Evolutionary conservation across 2,888 invertebrate genomes (phyloP), one percentile per base, ranked within the genome.

Genomic region (Rhogogaster chlorosoma): DNA sequence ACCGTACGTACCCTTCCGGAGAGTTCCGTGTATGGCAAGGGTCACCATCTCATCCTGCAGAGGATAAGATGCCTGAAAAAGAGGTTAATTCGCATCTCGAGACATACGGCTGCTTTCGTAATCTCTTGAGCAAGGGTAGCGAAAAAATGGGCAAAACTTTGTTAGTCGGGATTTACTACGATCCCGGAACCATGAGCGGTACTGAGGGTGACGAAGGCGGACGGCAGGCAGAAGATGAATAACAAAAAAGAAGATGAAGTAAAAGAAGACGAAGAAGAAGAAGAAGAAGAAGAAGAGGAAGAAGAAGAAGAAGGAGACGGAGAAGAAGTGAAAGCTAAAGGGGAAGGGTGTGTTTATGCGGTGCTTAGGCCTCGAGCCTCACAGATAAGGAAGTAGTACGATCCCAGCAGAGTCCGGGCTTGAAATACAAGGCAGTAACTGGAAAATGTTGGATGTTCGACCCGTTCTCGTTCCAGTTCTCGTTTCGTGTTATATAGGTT

Each of bases 331-430:
- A 61, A 42, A 36, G 15, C 32, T 32, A 7, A 67, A 70, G 42
- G 77, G 75, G 45, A 42, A 84, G 75, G 77, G 77, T 75, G 77
- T 73, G 73, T 84, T 84, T 84, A 84, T 84, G 53, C 84, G 84
- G 84, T 84, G 77, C 84, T 84, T 84, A 84, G 84, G 61, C 84
- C 77, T 61, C 77, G 36, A 84, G 84, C 77, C 84, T 61, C 29
- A 77, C 61, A 84, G 84, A 84, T 84, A 84, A 84, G 84, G 75
- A 78, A 84, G 77, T 78, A 61, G 64, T 36, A 32, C 36, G 12
- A 78, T 36, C 57, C 29, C n/a, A 29, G 42, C 18, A 10, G 36
- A 78, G 45, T 78, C 53, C 32, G 53, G 78, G 49, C 57, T 45
- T 78, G 78, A 78, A 57, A 78, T 78, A 78, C 78, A 78, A 36